phyloP scores from a whole-genome alignment of 35 echinoderm and acorn worm genomes.

The Diadema setosum region DNA sequence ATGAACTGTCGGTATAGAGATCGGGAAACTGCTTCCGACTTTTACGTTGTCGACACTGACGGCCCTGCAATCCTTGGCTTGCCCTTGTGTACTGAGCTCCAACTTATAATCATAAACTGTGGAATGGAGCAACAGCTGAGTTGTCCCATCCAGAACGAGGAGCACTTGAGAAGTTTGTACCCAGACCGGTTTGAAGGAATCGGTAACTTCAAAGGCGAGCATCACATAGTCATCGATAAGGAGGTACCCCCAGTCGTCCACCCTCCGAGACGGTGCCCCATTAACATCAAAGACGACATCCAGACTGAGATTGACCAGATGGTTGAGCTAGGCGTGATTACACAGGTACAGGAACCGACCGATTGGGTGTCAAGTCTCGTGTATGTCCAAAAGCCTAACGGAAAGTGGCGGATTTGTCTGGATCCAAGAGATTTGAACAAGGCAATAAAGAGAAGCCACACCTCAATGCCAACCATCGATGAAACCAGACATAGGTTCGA shows the following conservation, averaged over 20 bases:
- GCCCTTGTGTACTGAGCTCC: not conserved
- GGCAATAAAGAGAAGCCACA: slow-evolving; percentile 19
- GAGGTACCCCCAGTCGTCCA: slow-evolving; percentile 43
- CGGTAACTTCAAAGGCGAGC: slow-evolving; percentile 14
- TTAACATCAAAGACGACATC: slow-evolving; percentile 44
- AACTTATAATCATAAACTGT: slow-evolving; percentile 4
- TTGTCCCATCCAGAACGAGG: not conserved
- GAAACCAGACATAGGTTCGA: slow-evolving; percentile 41
- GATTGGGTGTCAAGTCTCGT: slow-evolving; percentile 48
- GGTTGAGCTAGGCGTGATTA: slow-evolving; percentile 14
- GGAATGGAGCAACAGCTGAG: not conserved
- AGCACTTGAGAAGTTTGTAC: slow-evolving; percentile 1
- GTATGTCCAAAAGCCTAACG: slow-evolving; percentile 22
- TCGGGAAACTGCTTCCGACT: not conserved
- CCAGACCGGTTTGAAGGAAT: slow-evolving; percentile 64
- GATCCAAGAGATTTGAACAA: slow-evolving; percentile 38
- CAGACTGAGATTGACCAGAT: slow-evolving; percentile 55
- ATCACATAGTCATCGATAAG: slow-evolving; percentile 35
- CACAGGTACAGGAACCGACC: slow-evolving; percentile 26
- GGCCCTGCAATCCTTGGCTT: slow-evolving; percentile 38
- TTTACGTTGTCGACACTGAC: slow-evolving; percentile 32
- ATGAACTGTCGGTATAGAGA: not conserved
- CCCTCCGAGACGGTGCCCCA: slow-evolving; percentile 11
- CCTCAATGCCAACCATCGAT: slow-evolving; percentile 40
- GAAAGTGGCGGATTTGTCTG: slow-evolving; percentile 26